Percentiles rank a stretch among this genome's conserved stretches.
Evolutionary conservation across 2,797 vertebrate genomes (phyloP).

Genomic region (Enteromius unitaeniatus): DNA sequence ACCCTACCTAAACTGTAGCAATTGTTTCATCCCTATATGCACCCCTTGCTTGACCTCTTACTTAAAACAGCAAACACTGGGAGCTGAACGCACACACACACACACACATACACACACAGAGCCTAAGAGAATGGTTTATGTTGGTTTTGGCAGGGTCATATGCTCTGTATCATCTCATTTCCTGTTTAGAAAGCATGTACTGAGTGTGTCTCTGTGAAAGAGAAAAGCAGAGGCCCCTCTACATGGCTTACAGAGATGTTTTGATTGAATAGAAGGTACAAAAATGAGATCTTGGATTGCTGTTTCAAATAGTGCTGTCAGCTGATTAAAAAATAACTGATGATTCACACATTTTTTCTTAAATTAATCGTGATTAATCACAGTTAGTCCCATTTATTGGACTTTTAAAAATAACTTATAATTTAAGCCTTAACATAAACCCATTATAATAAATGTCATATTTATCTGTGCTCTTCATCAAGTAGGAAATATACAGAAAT

Average conservation of each 20-base stretch:
- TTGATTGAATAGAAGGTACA: slow-evolving; percentile 6
- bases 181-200: slow-evolving; percentile 59
- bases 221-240: not conserved
- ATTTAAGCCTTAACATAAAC: too few relatives aligned
- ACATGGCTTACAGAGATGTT: not conserved
- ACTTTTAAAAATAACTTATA: not conserved
- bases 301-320: not conserved
- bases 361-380: not conserved
- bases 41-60: slow-evolving; percentile 37
- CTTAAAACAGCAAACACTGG: slow-evolving; percentile 45
- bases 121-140: slow-evolving; percentile 57
- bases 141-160: slow-evolving; percentile 51
- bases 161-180: slow-evolving; percentile 56
- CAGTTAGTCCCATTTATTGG: not conserved
- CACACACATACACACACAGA: slow-evolving; percentile 20
- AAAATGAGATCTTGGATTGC: not conserved
- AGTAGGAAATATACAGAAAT: too few relatives aligned
- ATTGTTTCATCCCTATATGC: slow-evolving; percentile 31
- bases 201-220: slow-evolving; percentile 19
- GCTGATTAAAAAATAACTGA: not conserved
- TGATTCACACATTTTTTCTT: not conserved
- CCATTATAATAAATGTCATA: too few relatives aligned
- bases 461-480: too few relatives aligned
- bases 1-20: slow-evolving; percentile 24
- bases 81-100: slow-evolving; percentile 8